phyloP scores from a whole-genome alignment of 2,797 vertebrate species.

The Hippocampus kuda region DNA sequence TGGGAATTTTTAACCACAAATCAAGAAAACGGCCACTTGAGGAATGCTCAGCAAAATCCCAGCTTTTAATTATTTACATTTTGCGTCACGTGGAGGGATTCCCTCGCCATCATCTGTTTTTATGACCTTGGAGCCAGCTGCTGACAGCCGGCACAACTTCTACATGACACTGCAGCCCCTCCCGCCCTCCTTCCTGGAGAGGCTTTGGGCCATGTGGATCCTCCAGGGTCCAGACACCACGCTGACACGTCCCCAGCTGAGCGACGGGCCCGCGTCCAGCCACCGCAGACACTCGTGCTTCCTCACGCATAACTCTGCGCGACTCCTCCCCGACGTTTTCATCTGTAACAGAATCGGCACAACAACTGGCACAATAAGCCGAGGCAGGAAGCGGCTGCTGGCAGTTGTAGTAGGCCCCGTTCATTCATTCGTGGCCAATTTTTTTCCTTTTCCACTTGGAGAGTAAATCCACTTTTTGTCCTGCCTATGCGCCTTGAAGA shows the following conservation, averaged over 20 bases:
- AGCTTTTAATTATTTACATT: constrained; percentile 3
- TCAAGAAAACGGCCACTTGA: neutral
- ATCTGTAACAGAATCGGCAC: constrained; percentile 56
- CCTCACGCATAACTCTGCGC: constrained; percentile 57
- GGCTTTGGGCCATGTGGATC: constrained; percentile 23
- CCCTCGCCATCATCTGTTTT: constrained; percentile 31
- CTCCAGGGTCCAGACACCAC: constrained; percentile 23
- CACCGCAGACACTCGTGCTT: constrained; percentile 54
- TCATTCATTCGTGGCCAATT: constrained; percentile 65
- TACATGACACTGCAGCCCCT: constrained; percentile 22
- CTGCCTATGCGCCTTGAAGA: constrained; percentile 9
- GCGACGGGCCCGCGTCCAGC: constrained; percentile 48
- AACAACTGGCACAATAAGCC: constrained; percentile 62
- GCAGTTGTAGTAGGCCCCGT: constrained; percentile 55
- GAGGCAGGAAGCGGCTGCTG: constrained; percentile 58
- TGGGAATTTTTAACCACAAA: constrained; percentile 17
- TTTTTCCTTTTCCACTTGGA: constrained; percentile 43
- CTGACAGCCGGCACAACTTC: constrained; percentile 28
- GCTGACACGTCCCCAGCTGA: constrained; percentile 41
- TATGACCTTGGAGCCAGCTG: constrained; percentile 46
- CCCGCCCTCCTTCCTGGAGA: constrained; percentile 12
- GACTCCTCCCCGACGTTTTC: constrained; percentile 49
- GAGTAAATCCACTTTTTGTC: constrained; percentile 52
- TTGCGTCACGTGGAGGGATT: constrained; percentile 14
- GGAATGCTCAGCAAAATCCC: constrained; percentile 3